Base-by-base conservation (phyloP, 2,113 vertebrate genomes). In the Crypturellus undulatus region DNA sequence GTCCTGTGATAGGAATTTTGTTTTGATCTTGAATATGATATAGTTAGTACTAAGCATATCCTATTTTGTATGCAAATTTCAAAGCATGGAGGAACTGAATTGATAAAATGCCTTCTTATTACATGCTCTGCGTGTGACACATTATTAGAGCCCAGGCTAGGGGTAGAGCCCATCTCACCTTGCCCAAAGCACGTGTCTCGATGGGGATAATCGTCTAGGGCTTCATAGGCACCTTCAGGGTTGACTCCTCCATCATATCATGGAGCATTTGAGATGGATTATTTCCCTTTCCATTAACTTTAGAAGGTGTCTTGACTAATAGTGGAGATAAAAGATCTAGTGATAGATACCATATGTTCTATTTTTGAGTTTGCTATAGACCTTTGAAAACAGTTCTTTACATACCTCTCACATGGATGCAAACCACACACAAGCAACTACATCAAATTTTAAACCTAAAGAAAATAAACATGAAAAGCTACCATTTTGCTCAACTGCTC, bases 21-120 rank as follows among this genome's bases (percentile, higher is more conserved):
- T 94, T 95, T 96, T 94, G 91, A 90, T 90, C 85, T 65, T 70
- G 67, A 93, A 73, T 88, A 58, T 21, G 69, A 68, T 90, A 60
- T 68, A 79, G 85, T 93, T 92, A 80, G 91, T 94, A 71, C 78
- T 56, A 68, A 78, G 68, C 20, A 34, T 94, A 93, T 95, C 65
- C 25, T 24, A 30, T 89, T 96, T 93, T 89, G 84, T 92, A 95
- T 95, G 79, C 93, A 92, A 84, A 89, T 49, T 83, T 80, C 77
- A 58, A 43, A 96, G 88, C 60, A 60, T 38, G 34, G 34, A 63
- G 60, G 45, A 86, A 65, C 40, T 32, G 69, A 43, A 65, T 83
- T 86, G 14, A 26, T 56, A 25, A 94, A 94, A 81, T 52, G 34
- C 22, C 68, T 25, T 54, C 52, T 75, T 83, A n/a, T 80, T 83